Conservation (phyloP, 1,140 invertebrate genomes). For the Hylaeus anthracinus region DNA sequence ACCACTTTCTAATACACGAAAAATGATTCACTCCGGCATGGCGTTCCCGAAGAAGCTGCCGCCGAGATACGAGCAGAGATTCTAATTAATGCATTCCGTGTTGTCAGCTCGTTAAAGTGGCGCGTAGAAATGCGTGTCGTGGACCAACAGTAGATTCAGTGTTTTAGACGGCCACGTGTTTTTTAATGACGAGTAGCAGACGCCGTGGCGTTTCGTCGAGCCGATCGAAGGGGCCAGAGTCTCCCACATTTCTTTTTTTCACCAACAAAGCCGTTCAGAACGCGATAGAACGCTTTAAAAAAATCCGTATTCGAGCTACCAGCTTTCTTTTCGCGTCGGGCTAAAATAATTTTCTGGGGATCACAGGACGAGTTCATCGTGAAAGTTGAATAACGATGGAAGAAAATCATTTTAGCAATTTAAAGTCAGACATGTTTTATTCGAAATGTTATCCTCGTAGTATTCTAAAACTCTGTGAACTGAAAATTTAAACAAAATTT, state of each 20-base stretch:
- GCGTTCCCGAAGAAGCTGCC: no score
- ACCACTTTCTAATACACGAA: neutral
- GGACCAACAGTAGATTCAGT: slow-evolving; percentile 67
- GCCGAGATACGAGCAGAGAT: slow-evolving; percentile 4
- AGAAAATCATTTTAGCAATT: no score
- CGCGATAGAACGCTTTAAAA: neutral
- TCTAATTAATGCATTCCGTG: slow-evolving; percentile 62
- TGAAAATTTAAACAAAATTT: no score
- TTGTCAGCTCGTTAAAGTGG: slow-evolving; percentile 63
- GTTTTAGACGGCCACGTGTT: slow-evolving; percentile 71
- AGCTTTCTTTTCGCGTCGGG: neutral
- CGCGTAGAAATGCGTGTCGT: slow-evolving; percentile 54
- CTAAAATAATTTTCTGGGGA: neutral
- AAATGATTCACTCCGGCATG: no score
- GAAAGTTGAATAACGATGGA: no score
- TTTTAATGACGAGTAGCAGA: slow-evolving; percentile 72
- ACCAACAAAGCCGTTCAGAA: slow-evolving; percentile 5
- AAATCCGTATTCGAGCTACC: neutral
- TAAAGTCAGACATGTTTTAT: no score
- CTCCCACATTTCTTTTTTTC: slow-evolving; percentile 11
- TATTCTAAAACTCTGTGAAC: no score
- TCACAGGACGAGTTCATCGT: no score
- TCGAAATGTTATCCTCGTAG: no score
- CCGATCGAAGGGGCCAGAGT: slow-evolving; percentile 49
- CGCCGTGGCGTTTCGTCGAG: slow-evolving; percentile 47